Conservation (phyloP, 1,140 invertebrate species). For the Musca domestica region DNA sequence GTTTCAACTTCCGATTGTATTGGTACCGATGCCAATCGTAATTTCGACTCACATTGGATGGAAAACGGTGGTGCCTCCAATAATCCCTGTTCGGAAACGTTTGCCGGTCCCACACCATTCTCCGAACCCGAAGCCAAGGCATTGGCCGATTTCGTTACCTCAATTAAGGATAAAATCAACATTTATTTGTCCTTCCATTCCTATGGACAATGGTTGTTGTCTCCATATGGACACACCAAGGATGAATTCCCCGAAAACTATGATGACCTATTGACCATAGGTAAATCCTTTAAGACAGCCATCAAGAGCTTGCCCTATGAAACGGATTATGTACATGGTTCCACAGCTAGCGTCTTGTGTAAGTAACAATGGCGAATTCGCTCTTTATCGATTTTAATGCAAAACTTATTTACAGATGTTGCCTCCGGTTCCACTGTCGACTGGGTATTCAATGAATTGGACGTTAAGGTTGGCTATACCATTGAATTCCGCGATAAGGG, state of each 20-base stretch:
- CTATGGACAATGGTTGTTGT: constrained; percentile 55
- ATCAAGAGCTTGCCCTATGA: constrained; percentile 55
- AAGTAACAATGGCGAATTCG: constrained; percentile 39
- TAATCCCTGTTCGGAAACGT: constrained; percentile 65
- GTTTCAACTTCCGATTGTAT: constrained; percentile 54
- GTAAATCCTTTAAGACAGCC: constrained; percentile 53
- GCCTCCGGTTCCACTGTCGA: constrained; percentile 64
- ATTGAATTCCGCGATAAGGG: constrained; percentile 69
- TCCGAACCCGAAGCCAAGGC: constrained; percentile 73
- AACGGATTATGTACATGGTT: constrained; percentile 56
- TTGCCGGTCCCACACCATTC: constrained; percentile 66
- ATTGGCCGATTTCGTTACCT: constrained; percentile 60
- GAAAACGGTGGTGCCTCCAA: constrained; percentile 45
- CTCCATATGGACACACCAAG: constrained; percentile 57
- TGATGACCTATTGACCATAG: constrained; percentile 57
- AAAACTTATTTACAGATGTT: constrained; percentile 32
- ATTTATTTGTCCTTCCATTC: constrained; percentile 62
- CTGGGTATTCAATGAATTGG: constrained; percentile 63
- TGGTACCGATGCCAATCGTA: constrained; percentile 69
- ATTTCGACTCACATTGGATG: constrained; percentile 67
- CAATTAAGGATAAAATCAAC: constrained; percentile 53
- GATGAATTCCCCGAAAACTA: constrained; percentile 56
- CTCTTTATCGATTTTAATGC: too few species aligned
- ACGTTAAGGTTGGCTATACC: constrained; percentile 63
- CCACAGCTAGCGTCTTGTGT: constrained; percentile 60